A percentile compares a stretch with the other conserved stretches of the same genome.
Evolutionary conservation across 2,797 vertebrate genomes (phyloP).

Genomic region (Urocyon cinereoargenteus): DNA sequence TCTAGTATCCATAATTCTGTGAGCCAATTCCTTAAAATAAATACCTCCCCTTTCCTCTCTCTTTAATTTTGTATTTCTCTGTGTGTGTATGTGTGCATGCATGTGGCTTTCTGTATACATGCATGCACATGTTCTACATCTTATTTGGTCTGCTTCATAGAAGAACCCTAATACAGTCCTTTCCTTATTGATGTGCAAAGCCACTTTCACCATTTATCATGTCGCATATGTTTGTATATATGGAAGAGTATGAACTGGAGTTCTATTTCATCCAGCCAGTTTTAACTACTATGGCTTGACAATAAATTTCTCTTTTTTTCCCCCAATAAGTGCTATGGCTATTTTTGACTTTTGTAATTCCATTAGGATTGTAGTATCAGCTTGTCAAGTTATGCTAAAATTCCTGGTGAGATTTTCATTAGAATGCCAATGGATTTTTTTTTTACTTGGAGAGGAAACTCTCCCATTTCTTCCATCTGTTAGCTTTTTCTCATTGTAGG

Average conservation of each 20-base stretch:
- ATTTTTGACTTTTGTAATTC: conserved; percentile 43
- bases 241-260: not conserved
- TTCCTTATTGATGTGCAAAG: not conserved
- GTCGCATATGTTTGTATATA: not conserved
- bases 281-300: not conserved
- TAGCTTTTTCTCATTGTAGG: not conserved
- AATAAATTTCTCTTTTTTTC: not conserved
- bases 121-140: not conserved
- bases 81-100: not conserved
- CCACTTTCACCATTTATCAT: not conserved
- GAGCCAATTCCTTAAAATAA: not conserved
- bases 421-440: not conserved
- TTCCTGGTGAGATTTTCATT: conserved; percentile 56
- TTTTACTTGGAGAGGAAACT: not conserved
- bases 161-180: not conserved
- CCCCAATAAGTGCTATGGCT: not conserved
- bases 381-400: conserved; percentile 13
- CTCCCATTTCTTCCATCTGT: not conserved
- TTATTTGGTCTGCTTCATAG: too few relatives aligned
- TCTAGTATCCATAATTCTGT: not conserved
- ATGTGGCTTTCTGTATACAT: not conserved
- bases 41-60: not conserved
- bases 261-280: not conserved
- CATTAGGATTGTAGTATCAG: not conserved
- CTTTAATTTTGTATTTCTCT: not conserved